Base-by-base conservation (phyloP, 2,888 invertebrate species). In the Teleiodes luculella region DNA sequence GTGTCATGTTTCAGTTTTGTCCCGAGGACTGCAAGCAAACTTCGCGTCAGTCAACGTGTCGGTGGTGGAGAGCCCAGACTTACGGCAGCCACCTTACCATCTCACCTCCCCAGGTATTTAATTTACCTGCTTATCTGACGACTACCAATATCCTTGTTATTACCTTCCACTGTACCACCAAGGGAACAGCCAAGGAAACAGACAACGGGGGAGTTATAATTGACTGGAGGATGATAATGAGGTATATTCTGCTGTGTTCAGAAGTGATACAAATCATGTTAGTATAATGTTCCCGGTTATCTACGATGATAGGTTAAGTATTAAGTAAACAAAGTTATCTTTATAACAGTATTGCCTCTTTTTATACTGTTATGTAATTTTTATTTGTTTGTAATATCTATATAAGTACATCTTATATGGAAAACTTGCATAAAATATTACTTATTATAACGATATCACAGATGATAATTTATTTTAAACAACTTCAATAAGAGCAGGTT, bases 11-110 rank as follows among this genome's bases (percentile, higher is more conserved):
- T 86, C 81, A 97, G 97, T 95, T 56, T 78, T 98, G 58, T 90
- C 91, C 52, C 86, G 88, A 58, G 95, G 94, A 0, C 84, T 98
- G 56, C 80, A 76, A 28, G 83, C 86, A 46, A 95, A 94, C 65
- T 98, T 97, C 83, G 90, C 88, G 57, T 84, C 92, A 52, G 95
- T 94, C 24, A 75, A 78, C 31, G 96, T 96, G 1, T 91, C 93
- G 45, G 93, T 96, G n/a, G 94, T 94, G 10, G 94, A 95, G 35
- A 95, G 97, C 74, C 98, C 98, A 0, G 94, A 98, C 86, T 91
- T 98, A 60, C 95, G 93, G 1, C 82, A 94, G 72, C 73, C 92
- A 16, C 97, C 97, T 0, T 98, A 94, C 77, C 91, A 92, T 57
- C 91, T 98, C 59, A 95, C 95, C n/a, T 92, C 93, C 39, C 85